These are phyloP conservation scores for Cydia pomonella DNA, from an alignment of 1,140 invertebrate genomes.

Conservation along the genomic window DNA sequence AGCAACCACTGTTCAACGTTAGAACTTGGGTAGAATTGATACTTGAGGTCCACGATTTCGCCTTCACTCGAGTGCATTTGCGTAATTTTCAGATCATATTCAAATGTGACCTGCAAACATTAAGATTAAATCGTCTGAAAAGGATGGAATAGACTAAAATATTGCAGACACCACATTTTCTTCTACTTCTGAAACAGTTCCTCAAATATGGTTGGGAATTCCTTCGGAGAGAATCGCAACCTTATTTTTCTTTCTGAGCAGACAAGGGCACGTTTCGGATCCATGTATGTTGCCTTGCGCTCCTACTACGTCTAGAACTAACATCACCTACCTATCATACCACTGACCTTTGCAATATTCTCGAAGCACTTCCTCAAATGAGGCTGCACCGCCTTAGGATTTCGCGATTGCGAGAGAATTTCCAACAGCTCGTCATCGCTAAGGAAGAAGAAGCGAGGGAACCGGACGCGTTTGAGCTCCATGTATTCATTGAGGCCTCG, in stretches of 20 bases:
- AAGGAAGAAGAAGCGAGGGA: conserved; percentile 90
- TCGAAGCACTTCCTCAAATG: conserved; percentile 91
- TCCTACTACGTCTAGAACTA: not conserved
- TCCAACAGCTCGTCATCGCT: conserved; percentile 90
- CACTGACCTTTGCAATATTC: conserved; percentile 84
- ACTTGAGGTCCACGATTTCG: conserved; percentile 84
- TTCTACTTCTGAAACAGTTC: too few species aligned
- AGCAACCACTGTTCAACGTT: conserved; percentile 91
- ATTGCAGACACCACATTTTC: not conserved
- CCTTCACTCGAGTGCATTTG: conserved; percentile 90
- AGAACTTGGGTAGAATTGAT: conserved; percentile 85
- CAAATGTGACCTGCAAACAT: conserved; percentile 83
- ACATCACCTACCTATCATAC: not conserved
- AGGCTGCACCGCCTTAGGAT: conserved; percentile 88
- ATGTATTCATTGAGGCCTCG: conserved; percentile 88
- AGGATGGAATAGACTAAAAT: not conserved
- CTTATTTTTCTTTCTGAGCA: too few species aligned
- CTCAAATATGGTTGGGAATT: too few species aligned
- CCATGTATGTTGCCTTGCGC: too few species aligned
- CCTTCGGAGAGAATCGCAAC: too few species aligned
- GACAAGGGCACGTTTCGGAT: too few species aligned
- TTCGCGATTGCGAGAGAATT: conserved; percentile 87
- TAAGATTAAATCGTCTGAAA: not conserved
- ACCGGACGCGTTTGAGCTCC: conserved; percentile 86
- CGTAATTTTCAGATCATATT: conserved; percentile 85